Conservation (phyloP, 2,797 vertebrate species). For the Garrulus glandarius region DNA sequence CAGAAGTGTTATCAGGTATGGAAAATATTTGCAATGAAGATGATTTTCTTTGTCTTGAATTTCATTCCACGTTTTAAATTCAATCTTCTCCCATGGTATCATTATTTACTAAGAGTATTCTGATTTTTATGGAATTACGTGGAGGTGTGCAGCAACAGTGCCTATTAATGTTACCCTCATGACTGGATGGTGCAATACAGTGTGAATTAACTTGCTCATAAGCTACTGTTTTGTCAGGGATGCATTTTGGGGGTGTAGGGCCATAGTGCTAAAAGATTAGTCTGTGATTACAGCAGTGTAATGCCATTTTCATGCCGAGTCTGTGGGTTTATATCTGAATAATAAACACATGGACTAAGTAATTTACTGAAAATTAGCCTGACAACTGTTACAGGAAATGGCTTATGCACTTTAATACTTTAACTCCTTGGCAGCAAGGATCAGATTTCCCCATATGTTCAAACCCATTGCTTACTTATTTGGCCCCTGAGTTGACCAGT, state of each 20-base stretch:
- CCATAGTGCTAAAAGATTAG: not conserved
- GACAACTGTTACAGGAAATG: constrained; percentile 50
- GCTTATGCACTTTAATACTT: constrained; percentile 52
- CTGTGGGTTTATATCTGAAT: constrained; percentile 43
- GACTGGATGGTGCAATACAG: not conserved
- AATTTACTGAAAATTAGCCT: constrained; percentile 56
- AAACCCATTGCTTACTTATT: not conserved
- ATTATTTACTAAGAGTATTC: not conserved
- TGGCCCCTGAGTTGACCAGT: not conserved
- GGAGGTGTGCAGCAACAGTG: not conserved
- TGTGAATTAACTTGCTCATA: not conserved
- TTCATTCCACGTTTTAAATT: not conserved
- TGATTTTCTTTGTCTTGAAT: not conserved
- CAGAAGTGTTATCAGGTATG: not conserved
- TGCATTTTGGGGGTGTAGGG: not conserved
- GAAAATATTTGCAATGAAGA: not conserved
- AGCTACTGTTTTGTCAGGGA: not conserved
- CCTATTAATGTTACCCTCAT: not conserved
- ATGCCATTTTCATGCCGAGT: constrained; percentile 10
- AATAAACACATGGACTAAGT: constrained; percentile 37
- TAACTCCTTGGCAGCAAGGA: constrained; percentile 38
- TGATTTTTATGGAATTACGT: not conserved
- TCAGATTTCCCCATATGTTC: constrained; percentile 7
- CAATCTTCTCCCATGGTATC: not conserved
- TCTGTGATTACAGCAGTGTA: not conserved